Conservation (phyloP, 2,113 vertebrate species). For the Mormyrus iriodes region DNA sequence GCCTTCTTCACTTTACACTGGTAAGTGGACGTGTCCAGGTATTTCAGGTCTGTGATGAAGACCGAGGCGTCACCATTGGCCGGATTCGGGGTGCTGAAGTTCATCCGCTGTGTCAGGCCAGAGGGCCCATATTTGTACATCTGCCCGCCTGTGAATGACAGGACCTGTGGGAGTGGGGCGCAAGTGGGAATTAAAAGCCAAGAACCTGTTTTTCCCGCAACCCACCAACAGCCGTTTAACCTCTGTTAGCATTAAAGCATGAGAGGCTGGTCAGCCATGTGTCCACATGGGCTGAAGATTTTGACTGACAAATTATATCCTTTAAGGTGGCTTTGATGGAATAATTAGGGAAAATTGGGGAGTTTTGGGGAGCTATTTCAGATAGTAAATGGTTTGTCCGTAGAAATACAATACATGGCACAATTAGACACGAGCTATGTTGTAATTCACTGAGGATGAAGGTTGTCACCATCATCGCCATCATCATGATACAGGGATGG, state of each 20-base stretch:
- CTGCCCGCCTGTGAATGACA: conserved; percentile 67
- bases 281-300: not conserved
- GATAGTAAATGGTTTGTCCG: not conserved
- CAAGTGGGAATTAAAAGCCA: not conserved
- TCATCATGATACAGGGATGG: not conserved
- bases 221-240: no score
- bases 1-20: conserved; percentile 87
- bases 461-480: not conserved
- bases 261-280: not conserved
- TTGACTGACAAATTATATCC: not conserved
- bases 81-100: conserved; percentile 61
- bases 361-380: not conserved
- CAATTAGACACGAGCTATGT: not conserved
- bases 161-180: conserved; percentile 52
- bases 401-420: not conserved
- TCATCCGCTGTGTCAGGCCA: conserved; percentile 59
- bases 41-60: conserved; percentile 55
- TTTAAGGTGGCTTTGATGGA: not conserved
- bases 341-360: not conserved
- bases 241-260: not conserved
- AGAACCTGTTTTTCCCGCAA: not conserved
- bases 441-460: not conserved
- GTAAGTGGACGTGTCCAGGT: conserved; percentile 73
- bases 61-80: conserved; percentile 75
- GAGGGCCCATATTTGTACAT: conserved; percentile 53